Evolutionary conservation across 2,797 vertebrate species (phyloP).

Genomic region (Clarias pachynema): DNA sequence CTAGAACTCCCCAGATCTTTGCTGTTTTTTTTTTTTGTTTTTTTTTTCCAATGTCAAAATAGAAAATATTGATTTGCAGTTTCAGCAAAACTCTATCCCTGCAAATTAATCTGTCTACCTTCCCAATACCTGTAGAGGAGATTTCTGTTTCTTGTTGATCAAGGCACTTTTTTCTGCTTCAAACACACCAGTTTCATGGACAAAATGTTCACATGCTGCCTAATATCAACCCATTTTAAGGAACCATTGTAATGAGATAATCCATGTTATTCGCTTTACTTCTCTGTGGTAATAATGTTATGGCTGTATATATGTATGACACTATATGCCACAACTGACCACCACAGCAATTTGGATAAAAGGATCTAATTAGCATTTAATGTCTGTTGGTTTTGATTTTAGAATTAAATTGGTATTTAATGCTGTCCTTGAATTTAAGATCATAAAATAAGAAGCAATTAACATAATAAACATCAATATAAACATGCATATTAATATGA

Average conservation of each 20-base stretch:
- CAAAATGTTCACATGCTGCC: too few relatives aligned
- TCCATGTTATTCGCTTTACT: too few relatives aligned
- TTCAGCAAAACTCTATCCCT: not conserved
- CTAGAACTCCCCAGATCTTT: not conserved
- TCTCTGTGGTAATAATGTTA: too few relatives aligned
- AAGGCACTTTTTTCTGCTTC: not conserved
- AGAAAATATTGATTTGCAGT: not conserved
- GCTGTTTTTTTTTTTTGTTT: not conserved
- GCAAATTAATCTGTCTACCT: not conserved
- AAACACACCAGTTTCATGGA: too few relatives aligned
- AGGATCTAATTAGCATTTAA: not conserved
- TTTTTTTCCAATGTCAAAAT: not conserved
- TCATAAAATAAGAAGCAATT: not conserved
- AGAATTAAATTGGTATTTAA: not conserved
- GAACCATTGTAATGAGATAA: too few relatives aligned
- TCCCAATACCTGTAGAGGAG: not conserved
- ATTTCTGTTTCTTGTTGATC: not conserved
- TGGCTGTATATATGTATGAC: too few relatives aligned
- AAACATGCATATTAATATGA: not conserved
- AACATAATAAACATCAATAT: not conserved
- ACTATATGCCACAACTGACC: not conserved
- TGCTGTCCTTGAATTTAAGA: not conserved
- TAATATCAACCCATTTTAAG: too few relatives aligned
- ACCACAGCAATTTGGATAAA: not conserved
- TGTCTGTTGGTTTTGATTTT: not conserved